A percentile compares a stretch with the other conserved stretches of the same genome.
Evolutionary conservation across 2,888 invertebrate species (phyloP).

Genomic region (Oligia strigilis): DNA sequence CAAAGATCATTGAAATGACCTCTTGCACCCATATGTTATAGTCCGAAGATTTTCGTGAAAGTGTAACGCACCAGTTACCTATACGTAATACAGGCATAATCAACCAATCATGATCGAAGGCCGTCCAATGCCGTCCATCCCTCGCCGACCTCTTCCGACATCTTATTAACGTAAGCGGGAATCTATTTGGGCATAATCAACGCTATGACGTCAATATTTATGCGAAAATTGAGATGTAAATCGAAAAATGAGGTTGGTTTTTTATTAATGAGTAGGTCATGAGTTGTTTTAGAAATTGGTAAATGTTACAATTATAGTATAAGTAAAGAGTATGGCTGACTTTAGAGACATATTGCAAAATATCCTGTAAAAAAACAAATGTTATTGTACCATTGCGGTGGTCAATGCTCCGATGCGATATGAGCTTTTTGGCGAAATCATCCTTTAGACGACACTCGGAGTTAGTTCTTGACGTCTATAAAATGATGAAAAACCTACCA

Average conservation of each 20-base stretch:
- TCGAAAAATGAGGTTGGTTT: neutral
- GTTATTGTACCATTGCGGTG: no score
- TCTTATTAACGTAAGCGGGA: constrained; percentile 46
- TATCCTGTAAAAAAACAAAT: neutral
- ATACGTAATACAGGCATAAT: constrained; percentile 19
- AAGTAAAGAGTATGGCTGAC: neutral
- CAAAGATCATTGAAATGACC: neutral
- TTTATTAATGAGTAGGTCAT: neutral
- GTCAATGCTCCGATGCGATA: no score
- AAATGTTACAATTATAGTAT: neutral
- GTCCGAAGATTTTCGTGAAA: neutral
- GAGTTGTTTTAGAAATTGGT: neutral
- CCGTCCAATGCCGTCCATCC: constrained; percentile 47
- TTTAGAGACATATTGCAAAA: neutral
- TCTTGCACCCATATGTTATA: neutral
- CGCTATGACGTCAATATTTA: constrained; percentile 31
- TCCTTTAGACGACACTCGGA: neutral
- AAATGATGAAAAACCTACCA: neutral
- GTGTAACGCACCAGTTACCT: neutral
- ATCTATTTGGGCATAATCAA: constrained; percentile 43
- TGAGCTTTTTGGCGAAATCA: no score
- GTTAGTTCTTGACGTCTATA: neutral
- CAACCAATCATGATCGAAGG: constrained; percentile 51
- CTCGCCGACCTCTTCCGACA: constrained; percentile 25
- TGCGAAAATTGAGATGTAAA: constrained; percentile 33